Conservation (phyloP, 2,888 invertebrate species). For the Drosophila prolongata region DNA sequence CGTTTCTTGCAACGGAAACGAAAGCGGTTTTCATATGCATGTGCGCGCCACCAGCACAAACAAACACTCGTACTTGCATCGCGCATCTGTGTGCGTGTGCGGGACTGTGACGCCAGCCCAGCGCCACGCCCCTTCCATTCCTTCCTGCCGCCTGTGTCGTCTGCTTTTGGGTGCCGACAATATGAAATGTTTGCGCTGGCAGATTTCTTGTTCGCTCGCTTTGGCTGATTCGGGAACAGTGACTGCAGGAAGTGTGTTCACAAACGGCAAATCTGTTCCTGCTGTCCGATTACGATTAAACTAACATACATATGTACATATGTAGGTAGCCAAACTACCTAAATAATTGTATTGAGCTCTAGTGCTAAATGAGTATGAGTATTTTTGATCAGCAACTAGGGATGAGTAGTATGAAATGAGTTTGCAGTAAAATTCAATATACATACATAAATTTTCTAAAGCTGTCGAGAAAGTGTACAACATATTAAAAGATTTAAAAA, state of each 20-base stretch:
- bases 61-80: slow-evolving; percentile 3
- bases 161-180: slow-evolving; percentile 67
- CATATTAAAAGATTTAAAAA: too few relatives aligned
- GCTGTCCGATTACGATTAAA: too few relatives aligned
- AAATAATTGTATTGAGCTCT: too few relatives aligned
- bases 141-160: background rate
- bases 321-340: too few relatives aligned
- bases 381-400: too few relatives aligned
- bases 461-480: too few relatives aligned
- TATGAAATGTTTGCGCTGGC: slow-evolving; percentile 62
- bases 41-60: slow-evolving; percentile 49
- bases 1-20: slow-evolving; percentile 78
- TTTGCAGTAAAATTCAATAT: too few relatives aligned
- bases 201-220: slow-evolving; percentile 51
- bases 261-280: background rate
- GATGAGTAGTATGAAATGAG: too few relatives aligned
- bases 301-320: too few relatives aligned
- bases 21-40: slow-evolving; percentile 80
- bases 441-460: too few relatives aligned
- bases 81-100: slow-evolving; percentile 10
- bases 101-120: slow-evolving; percentile 9
- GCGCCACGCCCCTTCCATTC: background rate
- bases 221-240: slow-evolving; percentile 30
- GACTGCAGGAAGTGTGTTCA: slow-evolving; percentile 33
- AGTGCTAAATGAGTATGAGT: too few relatives aligned